These are phyloP conservation scores for Petaurus breviceps DNA, from an alignment of 2,113 vertebrate genomes.

Conservation along the genomic window DNA sequence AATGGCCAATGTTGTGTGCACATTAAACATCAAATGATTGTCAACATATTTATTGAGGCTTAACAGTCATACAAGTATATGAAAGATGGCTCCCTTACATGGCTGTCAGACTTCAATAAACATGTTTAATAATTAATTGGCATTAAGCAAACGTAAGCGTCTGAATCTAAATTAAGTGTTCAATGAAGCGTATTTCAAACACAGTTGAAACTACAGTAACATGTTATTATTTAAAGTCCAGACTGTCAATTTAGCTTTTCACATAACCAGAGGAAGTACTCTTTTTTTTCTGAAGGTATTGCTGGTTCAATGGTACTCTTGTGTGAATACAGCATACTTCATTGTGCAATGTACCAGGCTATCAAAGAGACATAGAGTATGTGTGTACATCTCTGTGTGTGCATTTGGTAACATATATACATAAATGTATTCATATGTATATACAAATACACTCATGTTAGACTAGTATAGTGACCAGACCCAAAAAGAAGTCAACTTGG, in stretches of 20 bases:
- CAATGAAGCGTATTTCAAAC: constrained; percentile 2
- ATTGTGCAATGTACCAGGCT: background rate
- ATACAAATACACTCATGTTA: background rate
- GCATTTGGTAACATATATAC: background rate
- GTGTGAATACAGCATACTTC: background rate
- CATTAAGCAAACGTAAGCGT: constrained; percentile 72
- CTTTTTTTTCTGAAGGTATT: background rate
- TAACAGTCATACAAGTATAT: constrained; percentile 57
- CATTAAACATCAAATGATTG: constrained; percentile 75
- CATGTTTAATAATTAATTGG: constrained; percentile 75
- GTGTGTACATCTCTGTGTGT: background rate
- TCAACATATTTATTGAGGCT: constrained; percentile 71
- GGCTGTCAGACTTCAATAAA: constrained; percentile 72
- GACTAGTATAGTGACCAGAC: background rate
- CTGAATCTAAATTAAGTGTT: constrained; percentile 67
- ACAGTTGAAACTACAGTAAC: constrained; percentile 35
- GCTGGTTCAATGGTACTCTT: background rate
- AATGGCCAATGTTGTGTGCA: constrained; percentile 57
- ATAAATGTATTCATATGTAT: background rate
- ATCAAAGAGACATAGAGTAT: background rate
- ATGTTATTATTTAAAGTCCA: constrained; percentile 69
- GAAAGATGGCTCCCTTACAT: constrained; percentile 63
- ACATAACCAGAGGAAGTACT: background rate
- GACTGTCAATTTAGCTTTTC: constrained; percentile 48
- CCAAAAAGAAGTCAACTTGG: background rate